These are phyloP conservation scores for Zaprionus obscuricornis DNA, from an alignment of 2,888 invertebrate species.

Conservation along the genomic window DNA sequence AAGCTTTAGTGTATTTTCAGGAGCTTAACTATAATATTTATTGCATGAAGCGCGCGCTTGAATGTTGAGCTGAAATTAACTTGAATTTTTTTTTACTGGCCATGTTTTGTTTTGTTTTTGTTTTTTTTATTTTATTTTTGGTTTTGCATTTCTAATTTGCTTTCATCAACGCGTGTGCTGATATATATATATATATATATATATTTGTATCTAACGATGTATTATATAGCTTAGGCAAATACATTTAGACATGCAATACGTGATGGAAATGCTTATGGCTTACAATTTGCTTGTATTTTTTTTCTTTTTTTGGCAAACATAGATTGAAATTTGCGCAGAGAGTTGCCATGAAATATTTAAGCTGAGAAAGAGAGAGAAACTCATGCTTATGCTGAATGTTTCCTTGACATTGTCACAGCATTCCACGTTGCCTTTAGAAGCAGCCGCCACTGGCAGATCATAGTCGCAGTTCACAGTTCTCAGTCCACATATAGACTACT, in stretches of 20 bases:
- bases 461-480: too few relatives aligned
- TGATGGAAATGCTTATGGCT: constrained; percentile 55
- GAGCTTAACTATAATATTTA: too few relatives aligned
- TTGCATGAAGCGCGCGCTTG: background rate
- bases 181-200: constrained; percentile 8
- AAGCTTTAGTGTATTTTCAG: too few relatives aligned
- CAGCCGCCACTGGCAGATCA: constrained; percentile 45
- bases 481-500: constrained; percentile 1
- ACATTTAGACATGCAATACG: constrained; percentile 35
- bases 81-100: too few relatives aligned
- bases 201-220: too few relatives aligned
- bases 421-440: constrained; percentile 52
- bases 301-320: constrained; percentile 21
- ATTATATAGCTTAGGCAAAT: background rate
- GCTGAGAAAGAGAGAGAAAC: constrained; percentile 24
- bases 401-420: constrained; percentile 54
- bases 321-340: constrained; percentile 29
- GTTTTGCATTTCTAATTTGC: constrained; percentile 65
- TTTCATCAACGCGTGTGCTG: constrained; percentile 42
- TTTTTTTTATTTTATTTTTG: constrained; percentile 28
- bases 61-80: too few relatives aligned
- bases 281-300: background rate
- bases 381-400: constrained; percentile 7
- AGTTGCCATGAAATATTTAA: constrained; percentile 28
- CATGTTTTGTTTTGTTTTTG: background rate